Conservation (phyloP, 2,888 invertebrate species). For the Patella depressa region DNA sequence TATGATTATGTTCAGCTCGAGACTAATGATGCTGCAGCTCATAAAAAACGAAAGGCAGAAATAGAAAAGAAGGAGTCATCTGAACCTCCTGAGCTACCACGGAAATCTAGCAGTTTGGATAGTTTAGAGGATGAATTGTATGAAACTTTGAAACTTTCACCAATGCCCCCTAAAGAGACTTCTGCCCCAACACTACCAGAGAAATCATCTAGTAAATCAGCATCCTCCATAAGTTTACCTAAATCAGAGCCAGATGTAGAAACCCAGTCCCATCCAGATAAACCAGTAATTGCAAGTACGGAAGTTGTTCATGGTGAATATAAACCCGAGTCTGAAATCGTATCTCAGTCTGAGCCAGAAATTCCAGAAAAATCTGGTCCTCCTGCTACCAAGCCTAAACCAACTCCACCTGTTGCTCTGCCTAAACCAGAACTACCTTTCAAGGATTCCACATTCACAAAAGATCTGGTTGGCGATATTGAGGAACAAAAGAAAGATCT, state of each 20-base stretch:
- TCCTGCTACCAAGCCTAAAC: slow-evolving; percentile 23
- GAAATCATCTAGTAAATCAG: background rate
- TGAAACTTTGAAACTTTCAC: background rate
- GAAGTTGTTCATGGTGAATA: slow-evolving; percentile 20
- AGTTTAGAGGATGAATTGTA: slow-evolving; percentile 13
- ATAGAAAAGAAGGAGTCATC: slow-evolving; percentile 4
- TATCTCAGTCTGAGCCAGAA: slow-evolving; percentile 21
- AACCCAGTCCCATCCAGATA: background rate
- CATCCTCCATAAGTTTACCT: background rate
- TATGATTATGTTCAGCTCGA: slow-evolving; percentile 88
- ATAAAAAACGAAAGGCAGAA: slow-evolving; percentile 32
- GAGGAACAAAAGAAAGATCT: background rate
- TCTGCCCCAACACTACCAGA: background rate
- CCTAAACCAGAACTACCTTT: background rate
- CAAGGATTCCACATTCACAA: background rate
- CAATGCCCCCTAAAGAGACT: background rate
- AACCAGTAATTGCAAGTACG: background rate
- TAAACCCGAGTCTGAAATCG: slow-evolving; percentile 18
- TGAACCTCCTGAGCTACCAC: slow-evolving; percentile 14
- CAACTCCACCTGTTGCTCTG: background rate
- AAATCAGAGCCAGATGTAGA: background rate
- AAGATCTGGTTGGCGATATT: background rate
- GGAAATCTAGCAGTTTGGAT: background rate
- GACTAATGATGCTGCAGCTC: slow-evolving; percentile 79
- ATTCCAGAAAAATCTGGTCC: slow-evolving; percentile 23